Evolutionary conservation across 2,888 invertebrate genomes (phyloP).

Genomic region (Campopleginae sp.): DNA sequence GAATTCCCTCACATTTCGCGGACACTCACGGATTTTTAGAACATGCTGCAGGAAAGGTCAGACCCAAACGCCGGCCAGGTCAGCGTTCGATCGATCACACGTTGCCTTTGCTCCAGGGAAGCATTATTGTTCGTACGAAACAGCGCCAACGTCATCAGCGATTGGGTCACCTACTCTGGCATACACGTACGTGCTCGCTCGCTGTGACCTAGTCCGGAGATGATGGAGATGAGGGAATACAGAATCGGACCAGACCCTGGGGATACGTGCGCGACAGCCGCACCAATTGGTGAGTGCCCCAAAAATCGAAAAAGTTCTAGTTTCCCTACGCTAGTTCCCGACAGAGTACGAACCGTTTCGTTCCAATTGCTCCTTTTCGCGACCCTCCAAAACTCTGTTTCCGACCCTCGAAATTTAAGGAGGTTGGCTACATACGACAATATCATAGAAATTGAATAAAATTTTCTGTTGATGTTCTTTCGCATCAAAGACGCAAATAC

Average conservation of each 20-base stretch:
- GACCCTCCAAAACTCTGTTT: not conserved
- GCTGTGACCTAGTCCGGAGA: constrained; percentile 61
- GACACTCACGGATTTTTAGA: not conserved
- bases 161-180: constrained; percentile 57
- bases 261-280: constrained; percentile 61
- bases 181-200: constrained; percentile 56
- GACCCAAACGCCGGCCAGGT: not conserved
- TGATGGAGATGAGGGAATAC: constrained; percentile 53
- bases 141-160: constrained; percentile 20
- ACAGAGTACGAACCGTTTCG: constrained; percentile 3
- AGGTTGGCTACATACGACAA: no score
- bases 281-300: constrained; percentile 67
- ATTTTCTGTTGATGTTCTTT: no score
- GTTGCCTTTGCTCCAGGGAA: constrained; percentile 26
- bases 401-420: not conserved
- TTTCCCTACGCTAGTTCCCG: constrained; percentile 20
- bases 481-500: no score
- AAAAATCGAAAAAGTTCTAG: constrained; percentile 68
- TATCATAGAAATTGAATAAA: no score
- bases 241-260: constrained; percentile 45
- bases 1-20: no score
- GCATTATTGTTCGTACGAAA: constrained; percentile 1
- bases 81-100: constrained; percentile 32
- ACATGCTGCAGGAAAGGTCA: not conserved
- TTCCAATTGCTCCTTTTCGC: not conserved